Conservation (phyloP, 2,888 invertebrate species). For the Drosophila multiciliata region DNA sequence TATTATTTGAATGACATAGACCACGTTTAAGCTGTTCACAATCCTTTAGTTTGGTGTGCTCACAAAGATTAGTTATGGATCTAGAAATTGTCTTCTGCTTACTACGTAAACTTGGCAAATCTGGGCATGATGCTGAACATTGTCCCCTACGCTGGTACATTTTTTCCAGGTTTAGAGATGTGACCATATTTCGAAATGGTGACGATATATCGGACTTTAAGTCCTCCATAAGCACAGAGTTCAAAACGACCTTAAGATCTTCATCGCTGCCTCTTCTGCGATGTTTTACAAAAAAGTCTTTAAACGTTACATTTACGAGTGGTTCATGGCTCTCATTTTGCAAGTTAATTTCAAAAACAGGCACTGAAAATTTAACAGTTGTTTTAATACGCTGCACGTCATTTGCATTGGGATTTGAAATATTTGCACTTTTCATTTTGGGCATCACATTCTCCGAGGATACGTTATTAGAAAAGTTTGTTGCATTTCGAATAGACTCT, state of each 20-base stretch:
- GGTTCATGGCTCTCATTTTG: slow-evolving; percentile 91
- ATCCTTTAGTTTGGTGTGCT: slow-evolving; percentile 85
- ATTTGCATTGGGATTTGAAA: slow-evolving; percentile 11
- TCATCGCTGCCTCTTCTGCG: slow-evolving; percentile 90
- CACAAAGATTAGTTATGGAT: slow-evolving; percentile 87
- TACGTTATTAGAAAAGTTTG: slow-evolving; percentile 59
- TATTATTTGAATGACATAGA: slow-evolving; percentile 33
- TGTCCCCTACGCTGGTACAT: slow-evolving; percentile 54
- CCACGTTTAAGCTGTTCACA: slow-evolving; percentile 34
- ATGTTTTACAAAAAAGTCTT: slow-evolving; percentile 92
- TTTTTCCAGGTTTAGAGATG: slow-evolving; percentile 82
- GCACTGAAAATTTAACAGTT: slow-evolving; percentile 89
- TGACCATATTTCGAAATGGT: slow-evolving; percentile 93
- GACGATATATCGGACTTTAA: slow-evolving; percentile 91
- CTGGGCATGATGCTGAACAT: slow-evolving; percentile 76
- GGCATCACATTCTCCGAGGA: slow-evolving; percentile 33
- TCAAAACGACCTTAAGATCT: slow-evolving; percentile 91
- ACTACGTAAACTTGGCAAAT: slow-evolving; percentile 67
- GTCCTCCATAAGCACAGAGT: slow-evolving; percentile 96
- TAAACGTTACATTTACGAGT: slow-evolving; percentile 93
- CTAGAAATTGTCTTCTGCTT: slow-evolving; percentile 74
- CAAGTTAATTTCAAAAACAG: slow-evolving; percentile 91
- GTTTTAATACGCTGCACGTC: slow-evolving; percentile 58
- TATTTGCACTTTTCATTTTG: slow-evolving; percentile 32
- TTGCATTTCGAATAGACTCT: slow-evolving; percentile 87